A percentile compares a stretch with the other conserved stretches of the same genome.
Conservation (phyloP, 2,888 invertebrate species). For the Callimorpha dominula region DNA sequence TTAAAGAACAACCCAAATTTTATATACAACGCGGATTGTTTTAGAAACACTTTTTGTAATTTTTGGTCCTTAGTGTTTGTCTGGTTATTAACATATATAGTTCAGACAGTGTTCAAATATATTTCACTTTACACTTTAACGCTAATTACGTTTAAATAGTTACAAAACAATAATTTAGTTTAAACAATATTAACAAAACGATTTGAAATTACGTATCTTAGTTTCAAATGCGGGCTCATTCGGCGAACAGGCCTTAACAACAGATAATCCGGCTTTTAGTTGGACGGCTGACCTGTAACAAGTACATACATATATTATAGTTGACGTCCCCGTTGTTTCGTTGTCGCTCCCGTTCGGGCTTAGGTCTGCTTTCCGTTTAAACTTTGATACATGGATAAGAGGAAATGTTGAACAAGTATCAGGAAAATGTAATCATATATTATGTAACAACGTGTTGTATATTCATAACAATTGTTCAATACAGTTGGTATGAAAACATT, state of each 20-base stretch:
- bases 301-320: slow-evolving; percentile 37
- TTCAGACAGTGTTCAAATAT: background rate
- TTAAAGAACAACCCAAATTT: too few species aligned
- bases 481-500: background rate
- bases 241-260: slow-evolving; percentile 33
- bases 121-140: slow-evolving; percentile 1
- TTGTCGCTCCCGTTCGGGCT: slow-evolving; percentile 33
- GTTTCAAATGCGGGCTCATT: slow-evolving; percentile 38
- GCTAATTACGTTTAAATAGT: background rate
- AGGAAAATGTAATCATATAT: slow-evolving; percentile 3
- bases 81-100: too few species aligned
- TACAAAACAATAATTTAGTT: background rate
- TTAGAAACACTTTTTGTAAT: too few species aligned
- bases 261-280: slow-evolving; percentile 50
- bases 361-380: slow-evolving; percentile 41
- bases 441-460: background rate
- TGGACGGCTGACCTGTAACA: slow-evolving; percentile 44
- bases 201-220: slow-evolving; percentile 44
- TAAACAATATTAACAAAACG: slow-evolving; percentile 16
- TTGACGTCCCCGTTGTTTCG: slow-evolving; percentile 31
- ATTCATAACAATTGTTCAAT: background rate
- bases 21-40: too few species aligned
- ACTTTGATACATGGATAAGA: slow-evolving; percentile 42
- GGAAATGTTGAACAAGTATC: slow-evolving; percentile 19
- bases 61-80: too few species aligned